These are phyloP conservation scores for Alloplasta piceator DNA, from an alignment of 2,888 invertebrate genomes.

Conservation along the genomic window DNA sequence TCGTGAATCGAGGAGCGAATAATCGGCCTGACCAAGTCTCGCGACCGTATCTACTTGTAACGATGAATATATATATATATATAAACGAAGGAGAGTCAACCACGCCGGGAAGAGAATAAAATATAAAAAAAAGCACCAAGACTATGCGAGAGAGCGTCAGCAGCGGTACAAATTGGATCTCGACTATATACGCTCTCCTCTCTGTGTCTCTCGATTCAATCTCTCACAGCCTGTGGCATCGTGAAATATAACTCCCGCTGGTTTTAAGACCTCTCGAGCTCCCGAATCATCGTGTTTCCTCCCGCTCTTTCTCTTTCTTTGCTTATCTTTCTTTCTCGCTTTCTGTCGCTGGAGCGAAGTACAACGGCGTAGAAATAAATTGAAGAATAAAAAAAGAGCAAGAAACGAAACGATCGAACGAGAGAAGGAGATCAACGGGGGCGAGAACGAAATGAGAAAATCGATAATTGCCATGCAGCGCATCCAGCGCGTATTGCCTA, in stretches of 20 bases:
- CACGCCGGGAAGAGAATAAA: conserved; percentile 15
- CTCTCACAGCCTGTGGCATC: conserved; percentile 49
- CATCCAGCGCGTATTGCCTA: conserved; percentile 44
- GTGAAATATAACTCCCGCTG: conserved; percentile 49
- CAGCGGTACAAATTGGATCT: conserved; percentile 55
- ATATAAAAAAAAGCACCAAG: conserved; percentile 25
- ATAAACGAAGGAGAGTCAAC: conserved; percentile 15
- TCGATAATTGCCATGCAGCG: conserved; percentile 59
- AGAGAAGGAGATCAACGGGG: conserved; percentile 33
- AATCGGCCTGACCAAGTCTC: conserved; percentile 16
- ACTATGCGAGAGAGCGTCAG: conserved; percentile 52
- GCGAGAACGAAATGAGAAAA: conserved; percentile 56
- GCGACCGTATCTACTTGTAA: conserved; percentile 27
- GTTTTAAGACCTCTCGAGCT: conserved; percentile 49
- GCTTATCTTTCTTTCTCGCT: not conserved
- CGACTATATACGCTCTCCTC: conserved; percentile 32
- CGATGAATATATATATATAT: conserved; percentile 11
- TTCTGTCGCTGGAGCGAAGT: conserved; percentile 32
- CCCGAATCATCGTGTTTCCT: conserved; percentile 48
- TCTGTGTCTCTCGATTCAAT: conserved; percentile 49
- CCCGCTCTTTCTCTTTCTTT: not conserved
- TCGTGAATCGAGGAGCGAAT: conserved; percentile 21
- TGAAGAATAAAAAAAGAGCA: conserved; percentile 21
- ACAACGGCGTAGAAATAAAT: conserved; percentile 37
- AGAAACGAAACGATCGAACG: conserved; percentile 53